phyloP scores from a whole-genome alignment of 2,797 vertebrate genomes.

The Danio jaintianensis region DNA sequence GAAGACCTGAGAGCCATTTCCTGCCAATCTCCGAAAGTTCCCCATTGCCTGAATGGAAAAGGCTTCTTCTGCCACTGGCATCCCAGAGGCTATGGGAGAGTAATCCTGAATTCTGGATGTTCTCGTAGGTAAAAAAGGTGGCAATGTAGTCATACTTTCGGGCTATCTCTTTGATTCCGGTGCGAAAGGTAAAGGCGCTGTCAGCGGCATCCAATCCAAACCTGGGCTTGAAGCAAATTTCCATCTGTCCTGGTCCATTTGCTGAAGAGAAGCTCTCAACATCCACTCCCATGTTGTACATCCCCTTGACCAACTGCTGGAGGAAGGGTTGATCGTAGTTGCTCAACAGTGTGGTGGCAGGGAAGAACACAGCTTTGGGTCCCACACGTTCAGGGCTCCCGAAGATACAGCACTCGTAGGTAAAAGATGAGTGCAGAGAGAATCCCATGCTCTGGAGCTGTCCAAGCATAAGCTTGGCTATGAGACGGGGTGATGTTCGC shows the following conservation, averaged over 20 bases:
- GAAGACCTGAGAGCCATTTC: constrained; percentile 89
- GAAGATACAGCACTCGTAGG: constrained; percentile 91
- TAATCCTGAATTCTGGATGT: constrained; percentile 86
- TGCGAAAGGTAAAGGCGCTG: constrained; percentile 91
- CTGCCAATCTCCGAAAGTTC: constrained; percentile 85
- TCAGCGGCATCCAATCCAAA: constrained; percentile 90
- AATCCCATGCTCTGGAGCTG: constrained; percentile 87
- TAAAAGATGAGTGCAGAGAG: constrained; percentile 87
- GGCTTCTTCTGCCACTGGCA: constrained; percentile 78
- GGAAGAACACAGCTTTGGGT: constrained; percentile 89
- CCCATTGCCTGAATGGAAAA: constrained; percentile 80
- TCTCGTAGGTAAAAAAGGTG: constrained; percentile 89
- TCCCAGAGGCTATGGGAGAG: constrained; percentile 93
- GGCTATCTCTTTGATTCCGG: constrained; percentile 93
- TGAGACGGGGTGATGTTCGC: constrained; percentile 87
- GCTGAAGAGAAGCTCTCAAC: constrained; percentile 92
- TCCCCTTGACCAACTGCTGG: constrained; percentile 89
- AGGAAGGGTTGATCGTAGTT: constrained; percentile 90
- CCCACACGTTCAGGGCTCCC: constrained; percentile 86
- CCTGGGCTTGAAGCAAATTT: constrained; percentile 87
- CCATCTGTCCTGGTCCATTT: constrained; percentile 90
- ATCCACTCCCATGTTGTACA: constrained; percentile 90
- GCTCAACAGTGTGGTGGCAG: constrained; percentile 86
- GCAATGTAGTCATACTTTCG: constrained; percentile 89
- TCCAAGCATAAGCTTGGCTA: constrained; percentile 87